phyloP scores from a whole-genome alignment of 2,113 vertebrate species.

The Ia io region DNA sequence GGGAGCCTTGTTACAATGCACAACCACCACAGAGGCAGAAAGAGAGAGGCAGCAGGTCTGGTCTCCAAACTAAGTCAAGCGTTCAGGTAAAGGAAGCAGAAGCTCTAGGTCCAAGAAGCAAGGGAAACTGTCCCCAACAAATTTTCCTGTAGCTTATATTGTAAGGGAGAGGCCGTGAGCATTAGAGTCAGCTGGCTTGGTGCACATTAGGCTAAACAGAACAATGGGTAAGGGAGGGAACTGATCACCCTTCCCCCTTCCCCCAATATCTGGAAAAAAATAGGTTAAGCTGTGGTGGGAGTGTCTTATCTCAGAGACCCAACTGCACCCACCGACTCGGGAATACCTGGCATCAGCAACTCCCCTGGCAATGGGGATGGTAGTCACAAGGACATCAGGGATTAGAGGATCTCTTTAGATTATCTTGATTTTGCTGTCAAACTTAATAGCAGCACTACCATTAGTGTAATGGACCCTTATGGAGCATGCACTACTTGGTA shows the following conservation, averaged over 20 bases:
- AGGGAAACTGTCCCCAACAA: background rate
- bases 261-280: background rate
- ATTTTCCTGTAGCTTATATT: background rate
- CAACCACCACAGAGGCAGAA: background rate
- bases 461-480: background rate
- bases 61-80: background rate
- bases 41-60: background rate
- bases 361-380: background rate
- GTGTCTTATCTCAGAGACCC: background rate
- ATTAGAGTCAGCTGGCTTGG: background rate
- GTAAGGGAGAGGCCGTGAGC: background rate
- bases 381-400: background rate
- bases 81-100: background rate
- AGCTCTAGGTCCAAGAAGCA: background rate
- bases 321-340: background rate
- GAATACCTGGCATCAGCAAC: too few relatives aligned
- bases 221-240: background rate
- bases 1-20: background rate
- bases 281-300: background rate
- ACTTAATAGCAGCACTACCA: background rate
- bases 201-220: background rate
- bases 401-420: background rate
- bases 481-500: background rate
- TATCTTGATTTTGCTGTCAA: background rate
- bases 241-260: fast-evolving